phyloP scores from a whole-genome alignment of 2,797 vertebrate species.

The Acanthornis magna region DNA sequence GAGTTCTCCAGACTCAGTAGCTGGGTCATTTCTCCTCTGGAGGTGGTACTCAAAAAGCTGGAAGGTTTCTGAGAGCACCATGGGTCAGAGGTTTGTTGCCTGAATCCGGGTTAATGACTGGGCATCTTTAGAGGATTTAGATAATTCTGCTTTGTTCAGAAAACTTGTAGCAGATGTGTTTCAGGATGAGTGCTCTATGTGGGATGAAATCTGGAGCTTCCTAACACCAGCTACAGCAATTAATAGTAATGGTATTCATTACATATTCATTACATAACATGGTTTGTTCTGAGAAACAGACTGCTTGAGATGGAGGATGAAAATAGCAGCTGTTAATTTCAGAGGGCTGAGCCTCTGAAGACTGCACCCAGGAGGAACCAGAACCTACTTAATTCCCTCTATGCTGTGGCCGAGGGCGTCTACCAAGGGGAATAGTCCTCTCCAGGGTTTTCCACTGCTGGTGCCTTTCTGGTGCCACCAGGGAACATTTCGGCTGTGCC shows the following conservation, averaged over 20 bases:
- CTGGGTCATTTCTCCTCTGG: neutral
- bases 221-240: conserved; percentile 59
- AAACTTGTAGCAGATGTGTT: conserved; percentile 38
- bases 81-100: neutral
- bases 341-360: conserved; percentile 47
- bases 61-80: neutral
- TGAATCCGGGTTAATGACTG: neutral
- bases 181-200: conserved; percentile 38
- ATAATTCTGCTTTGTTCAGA: conserved; percentile 9
- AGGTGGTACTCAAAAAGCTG: neutral
- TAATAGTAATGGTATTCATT: conserved; percentile 68
- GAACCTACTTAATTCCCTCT: conserved; percentile 22
- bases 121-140: neutral
- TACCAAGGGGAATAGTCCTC: neutral
- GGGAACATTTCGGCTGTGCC: neutral
- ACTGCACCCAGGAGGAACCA: conserved; percentile 31
- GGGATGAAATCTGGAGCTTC: conserved; percentile 55
- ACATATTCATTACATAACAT: conserved; percentile 63
- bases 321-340: conserved; percentile 67
- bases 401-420: neutral
- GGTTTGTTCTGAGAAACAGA: conserved; percentile 60
- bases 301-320: conserved; percentile 37
- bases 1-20: neutral
- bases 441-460: neutral
- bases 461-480: neutral